A percentile compares a stretch with the other conserved stretches of the same genome.
Evolutionary conservation across 2,888 invertebrate genomes (phyloP).

Genomic region (Glomeris marginata): DNA sequence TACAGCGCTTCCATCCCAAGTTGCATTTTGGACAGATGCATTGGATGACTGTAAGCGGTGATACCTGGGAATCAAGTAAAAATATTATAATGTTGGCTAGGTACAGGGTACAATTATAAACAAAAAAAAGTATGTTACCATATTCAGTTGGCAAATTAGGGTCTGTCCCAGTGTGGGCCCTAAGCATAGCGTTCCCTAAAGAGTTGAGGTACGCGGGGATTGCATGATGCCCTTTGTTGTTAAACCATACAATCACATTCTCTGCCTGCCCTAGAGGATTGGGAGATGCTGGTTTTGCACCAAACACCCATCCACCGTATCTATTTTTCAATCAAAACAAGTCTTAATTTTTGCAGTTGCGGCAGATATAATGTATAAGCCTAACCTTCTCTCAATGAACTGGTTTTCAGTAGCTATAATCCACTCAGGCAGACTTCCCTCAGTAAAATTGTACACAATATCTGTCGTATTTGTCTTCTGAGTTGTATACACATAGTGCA

Average conservation of each 20-base stretch:
- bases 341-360: neutral
- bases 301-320: constrained; percentile 28
- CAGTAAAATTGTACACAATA: constrained; percentile 22
- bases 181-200: constrained; percentile 22
- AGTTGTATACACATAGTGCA: neutral
- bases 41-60: constrained; percentile 29
- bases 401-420: constrained; percentile 24
- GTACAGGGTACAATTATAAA: no score
- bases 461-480: constrained; percentile 17
- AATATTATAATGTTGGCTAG: constrained; percentile 1
- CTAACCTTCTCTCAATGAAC: constrained; percentile 21
- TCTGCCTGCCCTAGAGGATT: neutral
- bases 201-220: constrained; percentile 22
- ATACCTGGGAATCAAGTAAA: constrained; percentile 23
- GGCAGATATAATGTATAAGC: constrained; percentile 12
- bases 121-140: constrained; percentile 20
- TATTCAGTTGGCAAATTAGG: constrained; percentile 19
- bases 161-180: constrained; percentile 18
- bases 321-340: constrained; percentile 18
- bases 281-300: neutral
- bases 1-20: constrained; percentile 28
- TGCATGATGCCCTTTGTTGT: constrained; percentile 24
- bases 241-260: constrained; percentile 22
- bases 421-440: constrained; percentile 22
- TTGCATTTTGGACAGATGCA: constrained; percentile 25